These are phyloP conservation scores for Tokudaia muenninki DNA, from an alignment of 2,797 vertebrate genomes.

Conservation along the genomic window DNA sequence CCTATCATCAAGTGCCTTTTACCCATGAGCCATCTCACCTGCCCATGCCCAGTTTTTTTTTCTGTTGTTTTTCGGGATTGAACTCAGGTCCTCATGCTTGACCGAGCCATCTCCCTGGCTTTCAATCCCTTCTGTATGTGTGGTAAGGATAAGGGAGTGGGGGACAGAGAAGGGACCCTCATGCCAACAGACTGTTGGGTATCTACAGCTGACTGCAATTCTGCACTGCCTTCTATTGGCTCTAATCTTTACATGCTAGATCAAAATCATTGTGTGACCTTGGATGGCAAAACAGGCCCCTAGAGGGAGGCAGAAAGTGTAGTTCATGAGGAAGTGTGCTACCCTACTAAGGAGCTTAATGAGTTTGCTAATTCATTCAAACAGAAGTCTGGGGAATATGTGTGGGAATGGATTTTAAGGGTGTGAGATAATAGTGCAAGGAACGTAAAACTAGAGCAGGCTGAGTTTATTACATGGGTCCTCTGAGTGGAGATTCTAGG, in stretches of 20 bases:
- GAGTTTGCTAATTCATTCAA: too few species aligned
- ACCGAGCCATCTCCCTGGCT: not conserved
- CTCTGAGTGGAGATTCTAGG: too few species aligned
- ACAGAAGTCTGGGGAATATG: too few species aligned
- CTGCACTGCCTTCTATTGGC: too few species aligned
- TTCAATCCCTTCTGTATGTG: not conserved
- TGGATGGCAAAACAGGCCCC: not conserved
- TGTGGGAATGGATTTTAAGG: too few species aligned
- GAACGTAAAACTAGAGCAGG: too few species aligned
- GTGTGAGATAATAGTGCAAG: too few species aligned
- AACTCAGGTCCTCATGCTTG: not conserved
- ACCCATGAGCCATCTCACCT: not conserved
- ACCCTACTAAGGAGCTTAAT: too few species aligned
- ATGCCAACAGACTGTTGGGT: not conserved
- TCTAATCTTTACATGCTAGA: not conserved
- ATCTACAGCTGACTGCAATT: not conserved
- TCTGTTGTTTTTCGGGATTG: not conserved
- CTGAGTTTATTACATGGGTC: too few species aligned
- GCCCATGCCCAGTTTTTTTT: not conserved
- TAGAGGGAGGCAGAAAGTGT: too few species aligned
- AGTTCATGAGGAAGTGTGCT: too few species aligned
- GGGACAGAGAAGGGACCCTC: not conserved
- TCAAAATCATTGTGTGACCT: not conserved
- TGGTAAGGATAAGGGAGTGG: not conserved
- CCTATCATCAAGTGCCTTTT: not conserved